Evolutionary conservation across 2,888 invertebrate species (phyloP), one percentile per base, ranked within the genome.

Genomic region (Elegia similella): DNA sequence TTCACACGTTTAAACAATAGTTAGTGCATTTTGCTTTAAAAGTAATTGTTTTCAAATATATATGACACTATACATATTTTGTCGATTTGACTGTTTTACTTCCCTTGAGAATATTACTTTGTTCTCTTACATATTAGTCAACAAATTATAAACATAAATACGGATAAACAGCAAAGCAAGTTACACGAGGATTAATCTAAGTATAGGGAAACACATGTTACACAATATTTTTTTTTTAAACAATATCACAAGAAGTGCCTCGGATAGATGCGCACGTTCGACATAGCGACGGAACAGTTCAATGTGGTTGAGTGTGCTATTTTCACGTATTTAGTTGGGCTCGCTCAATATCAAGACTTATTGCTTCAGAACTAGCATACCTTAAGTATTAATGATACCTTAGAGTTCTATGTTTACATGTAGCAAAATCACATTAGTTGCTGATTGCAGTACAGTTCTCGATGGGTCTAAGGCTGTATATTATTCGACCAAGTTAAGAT

Each of bases 311-410:
- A 83, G 83, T 87, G 84, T 86, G 81, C 78, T 83, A 75, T 80
- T 78, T 38, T 81, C 82, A 83, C 82, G 76, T 85, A 76, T 82
- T 83, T 82, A 82, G 84, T 89, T 90, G 88, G 82, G 88, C 82
- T 86, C 88, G 90, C 90, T 91, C 91, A 91, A 88, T 88, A 77
- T 76, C 82, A 90, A 91, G 90, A 91, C 90, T 91, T 88, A 81
- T 84, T 75, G 86, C 86, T 87, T 84, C 86, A 82, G 82, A 82
- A 70, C 75, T 88, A 86, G 83, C 75, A 76, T 82, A 79, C 73
- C 76, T 84, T 88, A 87, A 88, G 85, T 87, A 86, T 88, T 87
- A 84, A 76, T 69, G 67, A 82, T 84, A 84, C 78, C 73, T 71
- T 86, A 88, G 80, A 72, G 70, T 79, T 83, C 78, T 82, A 78